Conservation (phyloP, 1,140 invertebrate species). For the Calephelis nemesis region DNA sequence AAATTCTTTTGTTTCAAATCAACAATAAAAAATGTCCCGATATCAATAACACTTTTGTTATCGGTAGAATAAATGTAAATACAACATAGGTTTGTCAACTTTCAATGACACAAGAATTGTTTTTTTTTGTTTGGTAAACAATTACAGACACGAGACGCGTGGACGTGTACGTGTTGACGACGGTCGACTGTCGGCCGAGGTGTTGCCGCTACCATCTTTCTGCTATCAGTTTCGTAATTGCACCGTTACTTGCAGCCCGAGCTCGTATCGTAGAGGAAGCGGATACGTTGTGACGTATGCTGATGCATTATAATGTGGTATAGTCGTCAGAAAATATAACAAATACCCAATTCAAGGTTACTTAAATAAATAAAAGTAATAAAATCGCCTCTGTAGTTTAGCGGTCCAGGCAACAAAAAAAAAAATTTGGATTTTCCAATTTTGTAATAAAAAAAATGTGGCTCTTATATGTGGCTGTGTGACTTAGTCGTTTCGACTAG, state of each 20-base stretch:
- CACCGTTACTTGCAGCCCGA: conserved; percentile 42
- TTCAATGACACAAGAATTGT: conserved; percentile 21
- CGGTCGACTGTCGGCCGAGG: not conserved
- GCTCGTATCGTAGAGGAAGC: conserved; percentile 18
- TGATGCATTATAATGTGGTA: conserved; percentile 7
- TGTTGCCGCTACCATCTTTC: conserved; percentile 37
- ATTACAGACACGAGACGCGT: not conserved
- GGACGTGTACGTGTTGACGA: conserved; percentile 42
- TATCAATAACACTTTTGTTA: conserved; percentile 24
- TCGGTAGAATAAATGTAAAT: conserved; percentile 22
- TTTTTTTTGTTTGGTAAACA: conserved; percentile 30
- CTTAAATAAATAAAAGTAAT: not conserved
- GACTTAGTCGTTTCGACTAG: no score
- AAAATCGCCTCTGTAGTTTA: no score
- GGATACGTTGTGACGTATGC: conserved; percentile 19
- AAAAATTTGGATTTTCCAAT: no score
- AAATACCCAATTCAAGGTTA: conserved; percentile 2
- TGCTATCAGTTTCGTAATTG: conserved; percentile 57
- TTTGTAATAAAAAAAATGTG: not conserved
- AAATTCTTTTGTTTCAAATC: conserved; percentile 18
- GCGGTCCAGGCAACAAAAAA: not conserved
- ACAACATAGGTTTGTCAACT: conserved; percentile 22
- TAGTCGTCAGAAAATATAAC: not conserved
- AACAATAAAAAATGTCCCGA: conserved; percentile 28
- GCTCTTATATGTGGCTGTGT: not conserved